Conservation (phyloP, 1,140 invertebrate genomes). For the Euglossa dilemma region DNA sequence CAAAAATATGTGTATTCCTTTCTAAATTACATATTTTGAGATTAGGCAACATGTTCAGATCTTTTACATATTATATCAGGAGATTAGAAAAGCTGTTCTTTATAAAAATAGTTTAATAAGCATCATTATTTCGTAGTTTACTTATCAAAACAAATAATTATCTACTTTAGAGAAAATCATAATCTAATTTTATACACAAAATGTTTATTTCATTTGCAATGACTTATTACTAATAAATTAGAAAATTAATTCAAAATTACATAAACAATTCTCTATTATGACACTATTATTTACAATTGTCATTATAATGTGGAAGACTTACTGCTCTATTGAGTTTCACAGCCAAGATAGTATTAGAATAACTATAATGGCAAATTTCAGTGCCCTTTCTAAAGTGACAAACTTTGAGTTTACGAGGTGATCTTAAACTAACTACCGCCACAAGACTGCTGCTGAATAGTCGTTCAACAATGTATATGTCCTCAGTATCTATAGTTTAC, state of each 20-base stretch:
- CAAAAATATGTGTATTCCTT: no score
- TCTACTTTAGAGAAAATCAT: no score
- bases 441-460: constrained; percentile 98
- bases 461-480: constrained; percentile 96
- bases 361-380: constrained; percentile 99
- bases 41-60: no score
- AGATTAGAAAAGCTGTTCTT: no score
- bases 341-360: constrained; percentile 97
- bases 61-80: no score
- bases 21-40: no score
- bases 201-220: not conserved
- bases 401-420: constrained; percentile 96
- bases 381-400: constrained; percentile 99
- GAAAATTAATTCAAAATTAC: not conserved
- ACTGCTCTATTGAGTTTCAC: constrained; percentile 98
- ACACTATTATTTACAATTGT: not conserved
- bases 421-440: constrained; percentile 95
- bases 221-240: no score
- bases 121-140: no score
- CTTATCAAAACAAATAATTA: no score
- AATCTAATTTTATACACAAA: not conserved
- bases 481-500: constrained; percentile 86
- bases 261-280: not conserved
- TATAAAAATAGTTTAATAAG: no score
- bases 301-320: constrained; percentile 79